Evolutionary conservation across 1,140 invertebrate species (phyloP).

Genomic region (Calosoma granatense): DNA sequence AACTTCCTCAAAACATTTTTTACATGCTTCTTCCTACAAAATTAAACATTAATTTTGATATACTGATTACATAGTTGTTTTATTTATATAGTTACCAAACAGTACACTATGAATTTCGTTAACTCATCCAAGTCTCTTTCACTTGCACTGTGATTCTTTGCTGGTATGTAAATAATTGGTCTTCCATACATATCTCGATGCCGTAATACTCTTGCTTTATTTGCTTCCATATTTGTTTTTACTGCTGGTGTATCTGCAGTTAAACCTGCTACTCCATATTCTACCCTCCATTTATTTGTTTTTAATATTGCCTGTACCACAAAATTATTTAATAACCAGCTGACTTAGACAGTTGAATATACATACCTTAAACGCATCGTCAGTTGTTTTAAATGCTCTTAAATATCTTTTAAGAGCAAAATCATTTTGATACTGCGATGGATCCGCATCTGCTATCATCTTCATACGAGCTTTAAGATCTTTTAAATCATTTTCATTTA

Average conservation of each 20-base stretch:
- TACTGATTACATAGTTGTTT: background rate
- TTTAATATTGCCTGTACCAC: constrained; percentile 55
- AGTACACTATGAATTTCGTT: constrained; percentile 65
- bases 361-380: constrained; percentile 57
- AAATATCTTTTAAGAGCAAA: constrained; percentile 58
- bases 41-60: constrained; percentile 10
- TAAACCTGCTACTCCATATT: constrained; percentile 52
- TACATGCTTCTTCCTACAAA: constrained; percentile 59
- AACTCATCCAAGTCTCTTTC: constrained; percentile 62
- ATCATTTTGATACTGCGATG: constrained; percentile 58
- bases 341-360: constrained; percentile 2
- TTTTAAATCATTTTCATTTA: constrained; percentile 50
- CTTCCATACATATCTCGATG: constrained; percentile 58
- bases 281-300: constrained; percentile 65
- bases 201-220: constrained; percentile 53
- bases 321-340: constrained; percentile 1
- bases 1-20: constrained; percentile 66
- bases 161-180: constrained; percentile 65
- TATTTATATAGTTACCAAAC: constrained; percentile 42
- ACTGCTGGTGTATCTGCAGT: constrained; percentile 46
- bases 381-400: constrained; percentile 56
- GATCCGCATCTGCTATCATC: constrained; percentile 57
- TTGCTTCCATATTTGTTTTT: constrained; percentile 44
- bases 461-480: constrained; percentile 57
- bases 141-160: constrained; percentile 60